A percentile compares a stretch with the other conserved stretches of the same genome.
These are phyloP conservation scores for Notocelia uddmanniana DNA, from an alignment of 2,888 invertebrate species.

Conservation along the genomic window DNA sequence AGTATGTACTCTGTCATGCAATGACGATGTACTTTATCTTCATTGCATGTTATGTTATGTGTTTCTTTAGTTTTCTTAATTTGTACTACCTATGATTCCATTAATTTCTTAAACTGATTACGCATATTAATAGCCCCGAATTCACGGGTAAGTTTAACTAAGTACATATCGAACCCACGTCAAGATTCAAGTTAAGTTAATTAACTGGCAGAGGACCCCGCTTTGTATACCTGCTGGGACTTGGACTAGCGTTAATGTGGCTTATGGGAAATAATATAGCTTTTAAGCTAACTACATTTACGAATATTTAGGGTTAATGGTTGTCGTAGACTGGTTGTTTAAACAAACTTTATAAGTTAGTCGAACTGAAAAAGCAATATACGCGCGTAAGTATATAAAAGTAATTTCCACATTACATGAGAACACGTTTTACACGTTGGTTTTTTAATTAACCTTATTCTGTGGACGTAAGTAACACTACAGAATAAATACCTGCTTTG, in stretches of 20 bases:
- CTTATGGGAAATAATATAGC: conserved; percentile 49
- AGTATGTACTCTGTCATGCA: too few relatives aligned
- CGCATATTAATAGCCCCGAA: conserved; percentile 31
- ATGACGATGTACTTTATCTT: too few relatives aligned
- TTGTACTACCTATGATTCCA: not conserved
- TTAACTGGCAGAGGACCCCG: conserved; percentile 55
- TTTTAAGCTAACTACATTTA: conserved; percentile 32
- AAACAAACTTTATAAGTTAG: not conserved
- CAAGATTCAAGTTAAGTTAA: conserved; percentile 55
- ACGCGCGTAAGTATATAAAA: too few relatives aligned
- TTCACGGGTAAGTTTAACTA: conserved; percentile 39
- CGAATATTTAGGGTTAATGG: not conserved
- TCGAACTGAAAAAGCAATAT: too few relatives aligned
- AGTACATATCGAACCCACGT: conserved; percentile 55
- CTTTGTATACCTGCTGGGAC: conserved; percentile 52
- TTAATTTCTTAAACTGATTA: conserved; percentile 22
- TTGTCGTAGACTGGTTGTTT: not conserved
- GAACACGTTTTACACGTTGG: too few relatives aligned
- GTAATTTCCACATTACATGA: too few relatives aligned
- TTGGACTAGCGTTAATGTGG: conserved; percentile 51
- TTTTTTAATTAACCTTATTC: too few relatives aligned
- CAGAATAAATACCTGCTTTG: too few relatives aligned
- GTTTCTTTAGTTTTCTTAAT: not conserved
- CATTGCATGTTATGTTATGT: not conserved
- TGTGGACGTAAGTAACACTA: too few relatives aligned